phyloP scores from a whole-genome alignment of 2,888 invertebrate genomes.

The Rhagium mordax region DNA sequence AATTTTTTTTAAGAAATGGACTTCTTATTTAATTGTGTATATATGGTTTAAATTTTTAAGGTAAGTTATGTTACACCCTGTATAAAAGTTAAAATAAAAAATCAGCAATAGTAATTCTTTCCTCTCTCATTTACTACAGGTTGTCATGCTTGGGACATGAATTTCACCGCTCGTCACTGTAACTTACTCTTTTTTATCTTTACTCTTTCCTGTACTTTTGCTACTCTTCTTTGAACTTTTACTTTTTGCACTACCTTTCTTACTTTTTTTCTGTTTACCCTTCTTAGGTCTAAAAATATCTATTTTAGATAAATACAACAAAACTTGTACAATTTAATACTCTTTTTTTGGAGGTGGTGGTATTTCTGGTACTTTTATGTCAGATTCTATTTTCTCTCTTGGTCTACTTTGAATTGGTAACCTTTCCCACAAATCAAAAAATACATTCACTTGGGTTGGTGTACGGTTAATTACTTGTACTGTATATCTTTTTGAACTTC shows the following conservation, averaged over 20 bases:
- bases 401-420: constrained; percentile 62
- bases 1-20: too few species aligned
- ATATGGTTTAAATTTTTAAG: too few species aligned
- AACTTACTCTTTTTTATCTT: constrained; percentile 35
- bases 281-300: not conserved
- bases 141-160: too few species aligned
- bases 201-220: not conserved
- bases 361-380: constrained; percentile 56
- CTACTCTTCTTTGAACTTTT: not conserved
- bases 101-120: too few species aligned
- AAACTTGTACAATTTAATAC: not conserved
- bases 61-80: too few species aligned
- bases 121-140: too few species aligned
- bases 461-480: constrained; percentile 76
- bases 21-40: too few species aligned
- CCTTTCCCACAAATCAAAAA: constrained; percentile 72
- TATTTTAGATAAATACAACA: not conserved
- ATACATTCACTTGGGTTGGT: constrained; percentile 72
- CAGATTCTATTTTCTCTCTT: constrained; percentile 49
- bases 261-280: constrained; percentile 7
- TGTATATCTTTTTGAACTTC: constrained; percentile 62
- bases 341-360: constrained; percentile 32
- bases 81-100: too few species aligned
- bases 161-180: too few species aligned
- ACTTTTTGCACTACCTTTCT: not conserved